Base-by-base conservation (phyloP, 2,113 vertebrate genomes). In the Pygoscelis antarcticus region DNA sequence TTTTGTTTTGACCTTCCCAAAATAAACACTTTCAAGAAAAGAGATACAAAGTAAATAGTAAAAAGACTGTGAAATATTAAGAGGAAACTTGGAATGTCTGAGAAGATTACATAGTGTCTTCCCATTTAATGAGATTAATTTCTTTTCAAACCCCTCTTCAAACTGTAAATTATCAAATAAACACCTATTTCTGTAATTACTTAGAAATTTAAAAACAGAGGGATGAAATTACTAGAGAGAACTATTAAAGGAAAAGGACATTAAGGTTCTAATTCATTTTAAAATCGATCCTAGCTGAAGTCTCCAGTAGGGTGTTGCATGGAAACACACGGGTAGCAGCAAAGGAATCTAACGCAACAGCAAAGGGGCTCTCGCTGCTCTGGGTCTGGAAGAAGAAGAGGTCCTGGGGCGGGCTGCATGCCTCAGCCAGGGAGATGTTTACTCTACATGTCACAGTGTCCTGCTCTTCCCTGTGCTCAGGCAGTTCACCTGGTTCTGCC, bases 31-130 rank as follows among this genome's bases (percentile, higher is more conserved):
- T 95, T 82, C 30, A 90, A 89, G 91, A 94, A 96, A 96, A 96
- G 91, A 92, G 88, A 95, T 96, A 96, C 95, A 97, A 97, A 96
- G 84, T 91, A 97, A 97, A 97, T 96, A 97, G 70, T 49, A 92
- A 89, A 86, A 97, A 89, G 84, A 81, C 78, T 80, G n/a, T 79
- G 86, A 94, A 97, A 96, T 96, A 95, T 86, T 77, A 75, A 88
- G 78, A 93, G 75, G 49, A 96, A 97, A 91, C 54, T 83, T 94
- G 82, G 87, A 95, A 92, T 81, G 84, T 58, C 78, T 96, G 46
- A 76, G 62, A 85, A 93, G 44, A 91, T 90, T 95, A 87, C 81
- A 83, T 62, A 93, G 87, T 95, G 84, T 91, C 96, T 96, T 97
- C 74, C 38, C 34, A 85, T 88, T 81, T 77, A 80, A 95, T 47